Evolutionary conservation across 2,797 vertebrate genomes (phyloP).

Genomic region (Falco naumanni): DNA sequence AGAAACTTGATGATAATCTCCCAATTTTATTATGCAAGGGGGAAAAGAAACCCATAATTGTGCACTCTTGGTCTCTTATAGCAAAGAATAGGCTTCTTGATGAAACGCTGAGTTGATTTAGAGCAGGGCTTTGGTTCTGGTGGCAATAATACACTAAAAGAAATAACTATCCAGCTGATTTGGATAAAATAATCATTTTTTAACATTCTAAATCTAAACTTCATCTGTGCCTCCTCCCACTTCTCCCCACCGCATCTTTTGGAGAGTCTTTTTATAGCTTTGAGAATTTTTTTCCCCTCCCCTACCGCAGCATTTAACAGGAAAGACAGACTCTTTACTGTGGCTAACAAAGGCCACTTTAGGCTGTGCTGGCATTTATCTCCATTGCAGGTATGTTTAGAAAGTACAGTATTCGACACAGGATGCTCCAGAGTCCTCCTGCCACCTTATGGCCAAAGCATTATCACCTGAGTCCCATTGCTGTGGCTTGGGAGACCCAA

Average conservation of each 20-base stretch:
- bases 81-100: constrained; percentile 76
- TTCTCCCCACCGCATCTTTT: constrained; percentile 19
- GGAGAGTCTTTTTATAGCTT: constrained; percentile 54
- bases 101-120: constrained; percentile 70
- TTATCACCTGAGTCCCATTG: background rate
- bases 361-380: background rate
- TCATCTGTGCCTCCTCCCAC: constrained; percentile 23
- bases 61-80: constrained; percentile 66
- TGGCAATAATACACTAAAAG: constrained; percentile 57
- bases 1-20: constrained; percentile 84
- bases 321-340: background rate
- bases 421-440: background rate
- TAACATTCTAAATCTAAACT: constrained; percentile 65
- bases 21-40: constrained; percentile 70
- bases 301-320: background rate
- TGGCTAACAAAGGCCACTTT: constrained; percentile 12
- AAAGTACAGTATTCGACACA: background rate
- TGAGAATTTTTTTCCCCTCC: background rate
- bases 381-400: background rate
- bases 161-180: constrained; percentile 64
- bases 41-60: constrained; percentile 75
- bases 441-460: background rate
- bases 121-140: constrained; percentile 53
- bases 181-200: constrained; percentile 72
- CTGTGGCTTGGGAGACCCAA: background rate